These are phyloP conservation scores for Tyria jacobaeae DNA, from an alignment of 2,888 invertebrate species.

Conservation along the genomic window DNA sequence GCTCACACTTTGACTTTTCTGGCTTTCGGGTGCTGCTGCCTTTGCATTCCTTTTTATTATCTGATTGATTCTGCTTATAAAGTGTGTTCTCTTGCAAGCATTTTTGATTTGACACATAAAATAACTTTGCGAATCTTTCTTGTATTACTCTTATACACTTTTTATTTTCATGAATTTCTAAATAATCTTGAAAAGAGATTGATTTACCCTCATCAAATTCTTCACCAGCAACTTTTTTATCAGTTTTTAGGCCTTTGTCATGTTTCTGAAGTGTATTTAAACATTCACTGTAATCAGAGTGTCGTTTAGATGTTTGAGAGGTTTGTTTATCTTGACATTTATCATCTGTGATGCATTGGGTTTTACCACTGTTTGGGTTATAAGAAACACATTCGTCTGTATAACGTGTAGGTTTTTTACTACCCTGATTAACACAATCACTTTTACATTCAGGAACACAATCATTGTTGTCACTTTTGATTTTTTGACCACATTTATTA, in stretches of 20 bases:
- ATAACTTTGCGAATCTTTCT: not conserved
- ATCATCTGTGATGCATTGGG: not conserved
- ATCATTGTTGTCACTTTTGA: not conserved
- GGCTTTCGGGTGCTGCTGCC: not conserved
- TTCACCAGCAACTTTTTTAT: not conserved
- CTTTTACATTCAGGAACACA: not conserved
- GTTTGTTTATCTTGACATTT: not conserved
- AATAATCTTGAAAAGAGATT: not conserved
- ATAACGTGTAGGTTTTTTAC: not conserved
- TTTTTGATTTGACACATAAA: constrained; percentile 1
- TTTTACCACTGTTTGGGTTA: not conserved
- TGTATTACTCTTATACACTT: constrained; percentile 1
- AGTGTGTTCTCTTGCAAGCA: not conserved
- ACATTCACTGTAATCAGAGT: not conserved
- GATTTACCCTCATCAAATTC: not conserved
- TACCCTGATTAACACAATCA: not conserved
- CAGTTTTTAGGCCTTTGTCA: not conserved
- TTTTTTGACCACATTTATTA: not conserved
- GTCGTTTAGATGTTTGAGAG: not conserved
- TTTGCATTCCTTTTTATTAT: not conserved
- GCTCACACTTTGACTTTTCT: not conserved
- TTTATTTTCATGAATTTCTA: not conserved
- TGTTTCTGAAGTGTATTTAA: not conserved
- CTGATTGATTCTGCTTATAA: not conserved
- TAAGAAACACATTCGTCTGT: not conserved